These are phyloP conservation scores for Lithodes maja DNA, from an alignment of 2,888 invertebrate species.

Conservation along the genomic window DNA sequence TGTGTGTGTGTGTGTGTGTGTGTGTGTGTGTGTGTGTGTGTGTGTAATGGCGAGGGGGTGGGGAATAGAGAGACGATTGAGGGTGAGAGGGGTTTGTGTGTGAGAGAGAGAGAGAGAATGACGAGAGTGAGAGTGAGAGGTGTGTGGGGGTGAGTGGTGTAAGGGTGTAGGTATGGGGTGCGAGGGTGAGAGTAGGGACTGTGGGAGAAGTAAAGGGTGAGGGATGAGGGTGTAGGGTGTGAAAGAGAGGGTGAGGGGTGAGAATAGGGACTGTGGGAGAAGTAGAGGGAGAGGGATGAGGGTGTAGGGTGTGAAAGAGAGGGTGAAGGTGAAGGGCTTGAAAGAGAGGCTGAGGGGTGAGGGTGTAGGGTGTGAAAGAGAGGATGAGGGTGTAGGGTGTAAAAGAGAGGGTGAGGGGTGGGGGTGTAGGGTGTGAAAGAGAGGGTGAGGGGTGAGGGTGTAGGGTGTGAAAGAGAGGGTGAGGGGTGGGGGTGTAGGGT, in stretches of 20 bases:
- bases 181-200: conserved; percentile 1
- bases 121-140: background rate
- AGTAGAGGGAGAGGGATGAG: background rate
- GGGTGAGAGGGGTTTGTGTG: background rate
- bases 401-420: background rate
- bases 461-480: background rate
- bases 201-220: background rate
- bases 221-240: background rate
- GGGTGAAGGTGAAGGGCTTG: background rate
- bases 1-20: conserved; percentile 21
- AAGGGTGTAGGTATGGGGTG: background rate
- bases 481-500: background rate
- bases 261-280: background rate
- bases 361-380: background rate
- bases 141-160: background rate
- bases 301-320: background rate
- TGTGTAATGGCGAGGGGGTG: background rate
- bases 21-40: conserved; percentile 33
- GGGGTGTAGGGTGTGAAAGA: background rate
- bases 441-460: background rate
- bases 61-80: background rate
- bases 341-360: background rate
- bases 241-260: background rate
- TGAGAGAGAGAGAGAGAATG: background rate
- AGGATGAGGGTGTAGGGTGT: background rate